Percentiles rank a stretch among this genome's conserved stretches.
Evolutionary conservation across 2,797 vertebrate genomes (phyloP).

Genomic region (Garrulus glandarius): DNA sequence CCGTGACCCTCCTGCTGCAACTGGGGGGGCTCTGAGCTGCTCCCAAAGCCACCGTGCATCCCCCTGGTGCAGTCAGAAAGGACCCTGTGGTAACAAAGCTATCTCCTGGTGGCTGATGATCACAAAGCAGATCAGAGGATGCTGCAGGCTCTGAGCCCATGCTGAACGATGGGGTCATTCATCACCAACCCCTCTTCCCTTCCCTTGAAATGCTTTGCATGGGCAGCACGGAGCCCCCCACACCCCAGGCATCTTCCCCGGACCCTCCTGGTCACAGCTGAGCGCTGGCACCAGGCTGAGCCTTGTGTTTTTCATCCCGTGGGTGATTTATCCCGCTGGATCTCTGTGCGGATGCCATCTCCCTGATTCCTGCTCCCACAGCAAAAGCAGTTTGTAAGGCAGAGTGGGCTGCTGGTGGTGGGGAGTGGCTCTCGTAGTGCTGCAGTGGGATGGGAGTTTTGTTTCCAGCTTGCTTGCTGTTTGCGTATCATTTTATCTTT

Average conservation of each 20-base stretch:
- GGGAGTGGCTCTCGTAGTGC: not conserved
- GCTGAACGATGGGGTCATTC: not conserved
- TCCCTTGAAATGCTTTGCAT: not conserved
- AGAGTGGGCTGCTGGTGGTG: not conserved
- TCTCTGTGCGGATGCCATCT: not conserved
- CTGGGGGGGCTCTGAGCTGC: not conserved
- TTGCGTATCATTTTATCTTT: slow-evolving; percentile 2
- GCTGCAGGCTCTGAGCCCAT: not conserved
- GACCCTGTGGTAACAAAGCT: not conserved
- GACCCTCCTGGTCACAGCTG: not conserved
- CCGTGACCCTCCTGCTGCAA: rapidly evolving
- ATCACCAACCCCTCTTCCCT: not conserved
- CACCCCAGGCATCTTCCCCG: rapidly evolving
- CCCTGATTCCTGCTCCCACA: not conserved
- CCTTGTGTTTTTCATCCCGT: rapidly evolving
- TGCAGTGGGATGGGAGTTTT: not conserved
- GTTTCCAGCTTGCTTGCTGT: not conserved
- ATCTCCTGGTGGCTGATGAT: not conserved
- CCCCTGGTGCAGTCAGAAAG: not conserved
- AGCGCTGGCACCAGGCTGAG: not conserved
- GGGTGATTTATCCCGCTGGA: not conserved
- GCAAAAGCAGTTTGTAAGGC: not conserved
- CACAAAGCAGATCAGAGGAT: not conserved
- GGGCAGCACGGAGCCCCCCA: not conserved
- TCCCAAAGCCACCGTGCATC: not conserved